Evolutionary conservation across 2,113 vertebrate genomes (phyloP), one percentile per base, ranked within the genome.

Genomic region (Corythornis vintsioides): DNA sequence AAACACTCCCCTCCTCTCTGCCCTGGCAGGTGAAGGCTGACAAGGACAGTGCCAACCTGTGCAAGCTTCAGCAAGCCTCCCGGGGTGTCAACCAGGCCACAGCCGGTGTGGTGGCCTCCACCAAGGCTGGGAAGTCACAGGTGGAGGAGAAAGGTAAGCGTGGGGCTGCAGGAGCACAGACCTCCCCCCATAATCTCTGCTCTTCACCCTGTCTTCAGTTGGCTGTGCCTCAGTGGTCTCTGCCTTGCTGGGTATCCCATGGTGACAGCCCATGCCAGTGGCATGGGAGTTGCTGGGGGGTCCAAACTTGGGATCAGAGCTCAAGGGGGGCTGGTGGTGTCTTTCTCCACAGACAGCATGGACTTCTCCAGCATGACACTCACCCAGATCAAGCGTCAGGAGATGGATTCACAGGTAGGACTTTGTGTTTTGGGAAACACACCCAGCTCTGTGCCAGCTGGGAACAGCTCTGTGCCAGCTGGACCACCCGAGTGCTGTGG

Each of bases 301-400:
- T 57, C 31, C 2, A 0, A 29, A 28, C 28, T 5, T 33, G 13
- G 45, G 24, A 83, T 19, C 12, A 2, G 26, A 74, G 35, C 40
- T 81, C 4, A 1, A 76, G 35, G 2, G 2, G 11, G 9, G 2
- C 42, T 31, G 29, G 38, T 79, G 40, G 7, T 89, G 65, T 91
- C 42, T 57, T 18, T 90, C 64, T 61, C 88, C 31, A 11, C 97
- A 99, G 99, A 99, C 63, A 99, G 97, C 16, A 99, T 99, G 99
- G 98, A 99, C 95, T 99, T 99, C 96, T 99, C 99, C 78, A 98
- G 98, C 95, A 98, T 99, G 98, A 99, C 99, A 0, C 98, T 99
- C 80, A 99, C 98, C 3, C 99, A 99, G 97, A 99, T 99, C 96
- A 99, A 99, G 95, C 98, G 99, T 55, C 98, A 99, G 77, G 99